Conservation (phyloP, 2,888 invertebrate genomes). For the Leptodirus hochenwartii region DNA sequence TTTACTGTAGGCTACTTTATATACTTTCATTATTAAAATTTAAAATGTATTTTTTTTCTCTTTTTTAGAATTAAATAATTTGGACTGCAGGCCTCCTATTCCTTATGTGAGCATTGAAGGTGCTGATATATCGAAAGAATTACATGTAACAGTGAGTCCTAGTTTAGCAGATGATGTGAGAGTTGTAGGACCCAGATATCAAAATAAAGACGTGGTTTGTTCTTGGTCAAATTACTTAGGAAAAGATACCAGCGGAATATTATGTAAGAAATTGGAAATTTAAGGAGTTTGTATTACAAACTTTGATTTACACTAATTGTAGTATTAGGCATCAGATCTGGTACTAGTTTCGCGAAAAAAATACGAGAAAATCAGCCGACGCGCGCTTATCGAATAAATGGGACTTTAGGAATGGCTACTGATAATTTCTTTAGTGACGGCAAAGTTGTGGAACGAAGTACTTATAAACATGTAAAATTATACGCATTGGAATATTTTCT, state of each 20-base stretch:
- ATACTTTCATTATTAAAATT: no score
- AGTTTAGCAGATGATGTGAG: constrained; percentile 59
- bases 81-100: constrained; percentile 41
- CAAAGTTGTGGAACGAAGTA: constrained; percentile 47
- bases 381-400: constrained; percentile 55
- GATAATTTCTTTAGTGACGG: constrained; percentile 55
- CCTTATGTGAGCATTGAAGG: constrained; percentile 44
- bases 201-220: constrained; percentile 44
- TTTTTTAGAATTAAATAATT: constrained; percentile 46
- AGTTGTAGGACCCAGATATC: constrained; percentile 59
- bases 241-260: constrained; percentile 50
- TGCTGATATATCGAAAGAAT: constrained; percentile 33
- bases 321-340: constrained; percentile 60
- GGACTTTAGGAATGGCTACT: constrained; percentile 57
- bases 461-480: constrained; percentile 49
- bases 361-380: constrained; percentile 43
- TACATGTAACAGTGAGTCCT: constrained; percentile 36
- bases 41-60: constrained; percentile 6
- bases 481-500: constrained; percentile 54
- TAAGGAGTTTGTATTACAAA: background rate
- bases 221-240: constrained; percentile 41
- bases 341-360: constrained; percentile 33
- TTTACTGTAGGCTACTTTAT: no score
- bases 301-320: constrained; percentile 16
- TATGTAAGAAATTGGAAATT: constrained; percentile 31